A percentile compares a stretch with the other conserved stretches of the same genome.
Evolutionary conservation across 1,140 invertebrate species (phyloP).

Genomic region (Apolygus lucorum): DNA sequence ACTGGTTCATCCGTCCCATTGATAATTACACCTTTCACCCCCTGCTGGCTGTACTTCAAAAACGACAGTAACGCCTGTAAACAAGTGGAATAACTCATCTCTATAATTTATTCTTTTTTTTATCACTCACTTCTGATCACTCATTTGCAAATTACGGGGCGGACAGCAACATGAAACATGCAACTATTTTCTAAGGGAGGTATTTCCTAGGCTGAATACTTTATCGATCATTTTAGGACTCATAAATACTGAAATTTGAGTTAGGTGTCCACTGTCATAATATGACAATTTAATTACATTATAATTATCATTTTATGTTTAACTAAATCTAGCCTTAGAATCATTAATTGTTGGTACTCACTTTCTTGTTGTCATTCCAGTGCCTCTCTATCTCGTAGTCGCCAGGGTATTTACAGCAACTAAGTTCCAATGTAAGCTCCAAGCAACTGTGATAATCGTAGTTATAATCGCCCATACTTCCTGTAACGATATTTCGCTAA

Average conservation of each 20-base stretch:
- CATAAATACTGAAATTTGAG: no score
- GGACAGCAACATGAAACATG: conserved; percentile 5
- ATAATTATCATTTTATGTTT: no score
- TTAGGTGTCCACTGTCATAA: no score
- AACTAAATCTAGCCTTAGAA: no score
- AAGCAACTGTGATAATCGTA: conserved; percentile 96
- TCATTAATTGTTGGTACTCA: no score
- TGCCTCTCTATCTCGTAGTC: conserved; percentile 74
- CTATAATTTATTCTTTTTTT: no score
- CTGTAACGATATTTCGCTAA: conserved; percentile 25
- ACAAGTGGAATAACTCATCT: no score
- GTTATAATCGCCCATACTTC: conserved; percentile 92
- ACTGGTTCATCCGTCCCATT: not conserved
- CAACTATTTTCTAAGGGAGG: no score
- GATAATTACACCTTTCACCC: conserved; percentile 9
- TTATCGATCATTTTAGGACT: no score
- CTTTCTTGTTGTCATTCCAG: conserved; percentile 90
- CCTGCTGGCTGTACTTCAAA: conserved; percentile 19
- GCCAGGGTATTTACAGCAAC: conserved; percentile 92
- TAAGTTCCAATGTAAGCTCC: conserved; percentile 95
- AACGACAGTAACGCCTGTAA: conserved; percentile 71
- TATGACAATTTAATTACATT: no score
- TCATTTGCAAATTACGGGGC: not conserved
- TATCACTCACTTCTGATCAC: conserved; percentile 19
- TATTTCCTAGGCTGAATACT: no score